These are phyloP conservation scores for Prunella himalayana DNA, from an alignment of 2,113 vertebrate species.

Conservation along the genomic window DNA sequence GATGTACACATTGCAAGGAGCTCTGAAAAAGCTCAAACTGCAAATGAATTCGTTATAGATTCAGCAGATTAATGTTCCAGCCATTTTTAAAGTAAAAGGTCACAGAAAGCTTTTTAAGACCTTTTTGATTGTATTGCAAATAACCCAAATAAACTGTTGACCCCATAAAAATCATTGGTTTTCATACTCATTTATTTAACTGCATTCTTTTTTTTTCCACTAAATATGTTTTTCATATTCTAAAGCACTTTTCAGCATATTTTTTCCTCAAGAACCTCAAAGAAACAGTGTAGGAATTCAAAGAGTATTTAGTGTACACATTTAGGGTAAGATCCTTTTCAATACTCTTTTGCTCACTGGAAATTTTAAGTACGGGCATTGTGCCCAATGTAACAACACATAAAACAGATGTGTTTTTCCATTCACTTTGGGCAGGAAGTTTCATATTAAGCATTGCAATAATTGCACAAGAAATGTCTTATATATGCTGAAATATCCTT, in stretches of 20 bases:
- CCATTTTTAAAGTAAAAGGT: constrained; percentile 29
- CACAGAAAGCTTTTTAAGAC: constrained; percentile 1
- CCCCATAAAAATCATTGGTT: not conserved
- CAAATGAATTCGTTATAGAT: constrained; percentile 7
- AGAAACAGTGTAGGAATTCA: constrained; percentile 43
- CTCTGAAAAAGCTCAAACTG: constrained; percentile 10
- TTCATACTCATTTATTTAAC: constrained; percentile 24
- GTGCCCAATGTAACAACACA: constrained; percentile 72
- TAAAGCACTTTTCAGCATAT: not conserved
- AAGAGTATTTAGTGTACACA: constrained; percentile 38
- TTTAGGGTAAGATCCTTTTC: constrained; percentile 53
- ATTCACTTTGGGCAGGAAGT: constrained; percentile 67
- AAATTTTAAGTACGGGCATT: constrained; percentile 68
- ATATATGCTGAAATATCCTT: constrained; percentile 59
- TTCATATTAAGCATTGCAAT: constrained; percentile 72
- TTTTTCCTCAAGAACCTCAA: constrained; percentile 27
- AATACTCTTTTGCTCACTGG: constrained; percentile 54
- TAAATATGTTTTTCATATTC: constrained; percentile 45
- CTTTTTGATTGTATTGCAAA: constrained; percentile 35
- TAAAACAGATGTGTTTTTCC: constrained; percentile 77
- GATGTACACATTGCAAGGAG: not conserved
- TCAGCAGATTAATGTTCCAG: not conserved
- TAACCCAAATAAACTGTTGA: constrained; percentile 45
- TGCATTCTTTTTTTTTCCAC: constrained; percentile 10
- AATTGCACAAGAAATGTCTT: constrained; percentile 65